phyloP scores from a whole-genome alignment of 2,113 vertebrate genomes.

The Callithrix jacchus region DNA sequence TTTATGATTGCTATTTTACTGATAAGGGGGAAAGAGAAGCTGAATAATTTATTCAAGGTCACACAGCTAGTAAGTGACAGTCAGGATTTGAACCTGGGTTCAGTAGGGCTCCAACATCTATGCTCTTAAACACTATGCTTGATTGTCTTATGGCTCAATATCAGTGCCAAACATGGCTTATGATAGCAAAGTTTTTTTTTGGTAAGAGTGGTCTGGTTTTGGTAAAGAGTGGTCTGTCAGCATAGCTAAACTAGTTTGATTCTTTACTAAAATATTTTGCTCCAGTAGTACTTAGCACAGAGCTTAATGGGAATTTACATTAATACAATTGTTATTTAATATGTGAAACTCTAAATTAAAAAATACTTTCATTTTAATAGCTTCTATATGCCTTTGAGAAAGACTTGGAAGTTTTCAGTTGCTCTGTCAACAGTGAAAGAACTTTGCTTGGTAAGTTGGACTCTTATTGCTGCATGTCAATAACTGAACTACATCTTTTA shows the following conservation, averaged over 20 bases:
- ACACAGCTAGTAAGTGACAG: neutral
- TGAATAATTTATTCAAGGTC: neutral
- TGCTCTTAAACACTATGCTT: neutral
- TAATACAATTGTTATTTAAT: neutral
- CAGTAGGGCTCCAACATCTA: neutral
- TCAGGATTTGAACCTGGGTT: neutral
- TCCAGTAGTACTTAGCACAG: neutral
- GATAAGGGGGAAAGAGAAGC: neutral
- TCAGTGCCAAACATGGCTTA: neutral
- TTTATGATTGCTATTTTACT: neutral
- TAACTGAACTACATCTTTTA: neutral
- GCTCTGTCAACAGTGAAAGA: conserved; percentile 93
- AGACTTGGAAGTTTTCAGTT: conserved; percentile 92
- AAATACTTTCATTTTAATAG: conserved; percentile 81
- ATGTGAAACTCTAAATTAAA: neutral
- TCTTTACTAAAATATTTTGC: conserved; percentile 9
- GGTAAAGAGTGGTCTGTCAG: neutral
- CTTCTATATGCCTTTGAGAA: conserved; percentile 95
- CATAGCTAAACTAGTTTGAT: neutral
- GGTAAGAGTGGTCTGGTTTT: neutral
- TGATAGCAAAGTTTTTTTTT: neutral
- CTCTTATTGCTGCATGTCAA: conserved; percentile 14
- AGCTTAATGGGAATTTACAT: neutral
- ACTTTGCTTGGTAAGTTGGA: conserved; percentile 92
- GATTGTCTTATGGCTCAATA: neutral